Evolutionary conservation across 2,888 invertebrate species (phyloP).

Genomic region (Andrena bucephala): DNA sequence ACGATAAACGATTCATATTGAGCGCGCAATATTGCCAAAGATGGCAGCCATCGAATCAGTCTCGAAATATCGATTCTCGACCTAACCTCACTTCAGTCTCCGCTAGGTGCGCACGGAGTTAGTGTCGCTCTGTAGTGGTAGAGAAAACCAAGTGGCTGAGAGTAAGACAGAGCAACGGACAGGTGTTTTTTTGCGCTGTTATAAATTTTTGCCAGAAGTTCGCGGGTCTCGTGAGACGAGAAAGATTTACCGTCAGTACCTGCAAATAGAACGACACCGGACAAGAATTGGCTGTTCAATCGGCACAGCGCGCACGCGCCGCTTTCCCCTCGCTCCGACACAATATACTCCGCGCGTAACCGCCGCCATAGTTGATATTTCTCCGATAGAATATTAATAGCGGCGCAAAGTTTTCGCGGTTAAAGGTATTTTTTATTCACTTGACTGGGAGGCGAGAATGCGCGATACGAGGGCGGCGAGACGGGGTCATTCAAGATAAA

Average conservation of each 20-base stretch:
- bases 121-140: conserved; percentile 57
- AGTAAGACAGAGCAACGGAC: conserved; percentile 60
- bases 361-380: conserved; percentile 76
- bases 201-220: conserved; percentile 39
- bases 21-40: conserved; percentile 49
- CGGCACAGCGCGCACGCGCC: conserved; percentile 66
- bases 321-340: conserved; percentile 63
- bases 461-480: conserved; percentile 38
- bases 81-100: conserved; percentile 70
- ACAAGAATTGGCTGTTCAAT: conserved; percentile 48
- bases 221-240: conserved; percentile 30
- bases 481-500: conserved; percentile 55
- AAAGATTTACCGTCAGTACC: conserved; percentile 21
- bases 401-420: conserved; percentile 51
- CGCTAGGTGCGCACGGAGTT: conserved; percentile 72
- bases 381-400: conserved; percentile 73
- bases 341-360: conserved; percentile 66
- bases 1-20: conserved; percentile 39
- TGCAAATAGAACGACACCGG: conserved; percentile 38
- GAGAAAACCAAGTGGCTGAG: conserved; percentile 48
- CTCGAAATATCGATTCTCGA: conserved; percentile 60
- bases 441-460: conserved; percentile 39
- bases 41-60: conserved; percentile 43
- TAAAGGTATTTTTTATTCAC: conserved; percentile 44
- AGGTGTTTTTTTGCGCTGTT: conserved; percentile 66